Conservation (phyloP, 1,140 invertebrate genomes). For the Cecropterus lyciades region DNA sequence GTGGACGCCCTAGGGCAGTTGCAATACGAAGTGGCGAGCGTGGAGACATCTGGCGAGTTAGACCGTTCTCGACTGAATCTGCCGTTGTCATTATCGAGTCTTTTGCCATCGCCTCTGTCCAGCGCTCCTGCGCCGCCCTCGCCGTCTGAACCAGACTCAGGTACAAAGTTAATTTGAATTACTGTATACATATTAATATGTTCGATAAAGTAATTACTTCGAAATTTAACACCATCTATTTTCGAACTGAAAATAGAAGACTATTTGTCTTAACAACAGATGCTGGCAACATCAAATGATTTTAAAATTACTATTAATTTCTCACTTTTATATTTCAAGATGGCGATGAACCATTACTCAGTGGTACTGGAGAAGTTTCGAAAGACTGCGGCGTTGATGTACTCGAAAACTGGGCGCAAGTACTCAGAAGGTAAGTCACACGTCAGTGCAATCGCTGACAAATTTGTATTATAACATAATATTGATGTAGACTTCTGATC, state of each 20-base stretch:
- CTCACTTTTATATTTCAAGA: constrained; percentile 82
- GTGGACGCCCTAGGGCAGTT: constrained; percentile 85
- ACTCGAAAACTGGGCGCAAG: constrained; percentile 96
- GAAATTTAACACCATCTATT: too few species aligned
- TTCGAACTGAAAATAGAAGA: too few species aligned
- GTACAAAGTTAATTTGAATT: constrained; percentile 73
- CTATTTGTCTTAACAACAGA: too few species aligned
- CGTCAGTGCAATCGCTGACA: too few species aligned
- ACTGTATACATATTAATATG: too few species aligned
- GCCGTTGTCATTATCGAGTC: constrained; percentile 88
- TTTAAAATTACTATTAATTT: too few species aligned
- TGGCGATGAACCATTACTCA: constrained; percentile 97
- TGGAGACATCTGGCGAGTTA: constrained; percentile 93
- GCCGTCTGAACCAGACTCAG: constrained; percentile 91
- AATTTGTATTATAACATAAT: too few species aligned
- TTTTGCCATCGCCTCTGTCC: constrained; percentile 90
- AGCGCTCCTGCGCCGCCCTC: constrained; percentile 90
- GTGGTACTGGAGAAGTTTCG: constrained; percentile 97
- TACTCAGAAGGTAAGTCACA: constrained; percentile 90
- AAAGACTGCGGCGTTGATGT: constrained; percentile 98
- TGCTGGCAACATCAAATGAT: too few species aligned
- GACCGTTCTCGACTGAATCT: constrained; percentile 91
- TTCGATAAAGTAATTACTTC: too few species aligned
- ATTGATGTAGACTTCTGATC: too few species aligned
- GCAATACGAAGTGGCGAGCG: constrained; percentile 91